phyloP scores from a whole-genome alignment of 2,888 invertebrate species.

The Noctua janthina region DNA sequence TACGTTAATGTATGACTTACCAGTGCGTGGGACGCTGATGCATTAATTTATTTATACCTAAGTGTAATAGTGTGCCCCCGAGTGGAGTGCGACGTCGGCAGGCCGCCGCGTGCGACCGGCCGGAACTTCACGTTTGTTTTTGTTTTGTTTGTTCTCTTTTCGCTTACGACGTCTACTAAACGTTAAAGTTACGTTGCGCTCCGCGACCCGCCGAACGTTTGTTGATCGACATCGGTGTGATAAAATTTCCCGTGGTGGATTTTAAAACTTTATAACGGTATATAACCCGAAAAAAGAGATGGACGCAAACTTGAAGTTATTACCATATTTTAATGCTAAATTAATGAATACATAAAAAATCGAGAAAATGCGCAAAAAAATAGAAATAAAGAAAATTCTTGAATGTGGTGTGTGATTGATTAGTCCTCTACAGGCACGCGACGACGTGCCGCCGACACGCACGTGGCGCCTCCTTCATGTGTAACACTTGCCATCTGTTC shows the following conservation, averaged over 20 bases:
- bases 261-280: slow-evolving; percentile 79
- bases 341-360: slow-evolving; percentile 86
- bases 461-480: slow-evolving; percentile 76
- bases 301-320: slow-evolving; percentile 88
- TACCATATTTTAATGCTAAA: slow-evolving; percentile 91
- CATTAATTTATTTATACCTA: slow-evolving; percentile 77
- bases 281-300: slow-evolving; percentile 82
- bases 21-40: slow-evolving; percentile 67
- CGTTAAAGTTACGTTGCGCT: slow-evolving; percentile 80
- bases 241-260: slow-evolving; percentile 79
- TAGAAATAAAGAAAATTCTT: slow-evolving; percentile 89
- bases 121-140: slow-evolving; percentile 87
- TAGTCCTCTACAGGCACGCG: slow-evolving; percentile 77
- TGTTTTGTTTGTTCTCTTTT: slow-evolving; percentile 89
- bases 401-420: slow-evolving; percentile 89
- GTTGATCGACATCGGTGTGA: slow-evolving; percentile 78
- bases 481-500: slow-evolving; percentile 88
- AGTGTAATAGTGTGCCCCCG: slow-evolving; percentile 63
- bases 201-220: slow-evolving; percentile 76
- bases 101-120: slow-evolving; percentile 72
- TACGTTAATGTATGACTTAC: slow-evolving; percentile 71
- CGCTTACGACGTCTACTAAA: slow-evolving; percentile 82
- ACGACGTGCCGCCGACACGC: slow-evolving; percentile 58
- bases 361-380: slow-evolving; percentile 84
- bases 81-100: slow-evolving; percentile 61